Evolutionary conservation across 2,888 invertebrate species (phyloP).

Genomic region (Prionchulus punctatus): DNA sequence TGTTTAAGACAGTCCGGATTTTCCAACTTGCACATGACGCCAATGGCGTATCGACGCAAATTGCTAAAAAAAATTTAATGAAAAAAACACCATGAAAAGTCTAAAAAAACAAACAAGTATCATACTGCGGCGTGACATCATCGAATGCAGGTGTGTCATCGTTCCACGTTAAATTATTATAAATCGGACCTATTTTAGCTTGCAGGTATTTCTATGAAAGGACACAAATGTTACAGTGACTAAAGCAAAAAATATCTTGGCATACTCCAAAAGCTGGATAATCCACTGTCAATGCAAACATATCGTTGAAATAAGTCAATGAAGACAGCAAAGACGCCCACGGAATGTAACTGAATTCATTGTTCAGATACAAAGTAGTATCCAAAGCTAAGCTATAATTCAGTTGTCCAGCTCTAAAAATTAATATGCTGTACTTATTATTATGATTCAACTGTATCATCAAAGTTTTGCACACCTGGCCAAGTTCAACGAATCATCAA

Average conservation of each 20-base stretch:
- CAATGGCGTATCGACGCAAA: neutral
- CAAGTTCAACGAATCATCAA: slow-evolving; percentile 11
- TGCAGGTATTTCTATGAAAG: neutral
- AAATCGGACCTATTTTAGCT: neutral
- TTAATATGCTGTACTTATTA: neutral
- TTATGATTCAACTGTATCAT: neutral
- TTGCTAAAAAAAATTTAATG: no score
- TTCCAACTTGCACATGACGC: neutral
- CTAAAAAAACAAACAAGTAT: no score
- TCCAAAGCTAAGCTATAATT: neutral
- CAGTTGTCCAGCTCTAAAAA: neutral
- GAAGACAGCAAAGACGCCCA: neutral
- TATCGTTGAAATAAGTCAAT: neutral
- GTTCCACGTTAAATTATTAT: neutral
- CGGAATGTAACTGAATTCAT: neutral
- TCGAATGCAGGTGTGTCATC: neutral
- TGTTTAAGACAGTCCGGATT: neutral
- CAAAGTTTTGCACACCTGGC: slow-evolving; percentile 8
- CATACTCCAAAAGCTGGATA: neutral
- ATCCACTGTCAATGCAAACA: neutral
- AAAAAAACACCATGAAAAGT: no score
- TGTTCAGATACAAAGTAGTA: neutral
- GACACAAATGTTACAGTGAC: neutral
- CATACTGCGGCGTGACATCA: neutral
- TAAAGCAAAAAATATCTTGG: no score